Evolutionary conservation across 2,888 invertebrate species (phyloP).

Genomic region (Torymus aiolomorphi): DNA sequence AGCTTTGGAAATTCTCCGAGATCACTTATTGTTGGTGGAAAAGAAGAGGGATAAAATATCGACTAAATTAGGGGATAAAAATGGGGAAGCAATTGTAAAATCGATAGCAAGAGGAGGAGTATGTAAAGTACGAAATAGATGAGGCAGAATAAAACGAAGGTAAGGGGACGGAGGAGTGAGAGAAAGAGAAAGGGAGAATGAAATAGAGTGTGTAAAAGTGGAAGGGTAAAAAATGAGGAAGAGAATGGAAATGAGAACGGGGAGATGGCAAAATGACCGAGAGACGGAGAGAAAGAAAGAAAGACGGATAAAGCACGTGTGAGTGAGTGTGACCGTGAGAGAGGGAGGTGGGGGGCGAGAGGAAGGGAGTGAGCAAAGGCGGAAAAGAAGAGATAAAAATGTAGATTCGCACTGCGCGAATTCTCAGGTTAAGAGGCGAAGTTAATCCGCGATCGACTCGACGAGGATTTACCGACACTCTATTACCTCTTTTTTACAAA

Average conservation of each 20-base stretch:
- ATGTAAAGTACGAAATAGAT: slow-evolving; percentile 8
- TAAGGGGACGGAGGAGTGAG: background rate
- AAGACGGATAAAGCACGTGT: background rate
- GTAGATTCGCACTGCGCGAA: slow-evolving; percentile 44
- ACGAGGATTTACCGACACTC: slow-evolving; percentile 58
- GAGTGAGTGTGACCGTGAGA: slow-evolving; percentile 21
- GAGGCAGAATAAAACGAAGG: background rate
- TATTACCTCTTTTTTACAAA: slow-evolving; percentile 55
- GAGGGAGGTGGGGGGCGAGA: background rate
- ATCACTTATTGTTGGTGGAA: too few species aligned
- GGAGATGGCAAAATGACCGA: slow-evolving; percentile 1
- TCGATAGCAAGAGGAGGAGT: slow-evolving; percentile 13
- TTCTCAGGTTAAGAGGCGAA: slow-evolving; percentile 50
- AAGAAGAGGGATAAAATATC: too few species aligned
- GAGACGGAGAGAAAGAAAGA: background rate
- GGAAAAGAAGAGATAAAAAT: slow-evolving; percentile 35
- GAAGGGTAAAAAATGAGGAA: slow-evolving; percentile 20
- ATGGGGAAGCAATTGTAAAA: slow-evolving; percentile 10
- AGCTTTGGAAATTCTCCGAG: too few species aligned
- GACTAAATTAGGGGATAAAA: background rate
- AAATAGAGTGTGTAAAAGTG: slow-evolving; percentile 8
- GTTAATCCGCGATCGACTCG: slow-evolving; percentile 58
- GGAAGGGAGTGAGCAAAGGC: background rate
- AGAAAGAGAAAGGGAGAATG: background rate
- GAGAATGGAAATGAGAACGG: slow-evolving; percentile 15